Percentiles rank a stretch among this genome's conserved stretches.
phyloP scores from a whole-genome alignment of 2,113 vertebrate genomes.

The Struthio camelus region DNA sequence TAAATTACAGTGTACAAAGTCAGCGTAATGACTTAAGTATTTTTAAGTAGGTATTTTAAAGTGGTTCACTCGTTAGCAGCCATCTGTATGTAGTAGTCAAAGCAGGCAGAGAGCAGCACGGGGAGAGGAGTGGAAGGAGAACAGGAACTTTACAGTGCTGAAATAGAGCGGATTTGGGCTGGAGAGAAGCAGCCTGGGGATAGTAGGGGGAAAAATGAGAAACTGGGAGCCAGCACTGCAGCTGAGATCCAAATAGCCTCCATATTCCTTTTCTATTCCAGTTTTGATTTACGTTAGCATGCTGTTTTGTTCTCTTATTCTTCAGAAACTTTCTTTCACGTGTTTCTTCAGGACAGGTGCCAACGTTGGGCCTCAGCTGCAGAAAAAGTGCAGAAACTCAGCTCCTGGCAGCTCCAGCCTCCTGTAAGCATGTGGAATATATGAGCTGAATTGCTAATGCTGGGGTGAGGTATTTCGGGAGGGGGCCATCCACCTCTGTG shows the following conservation, averaged over 20 bases:
- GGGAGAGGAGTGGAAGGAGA: background rate
- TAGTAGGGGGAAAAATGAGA: background rate
- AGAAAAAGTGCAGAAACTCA: constrained; percentile 16
- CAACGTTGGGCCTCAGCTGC: background rate
- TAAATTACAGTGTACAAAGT: background rate
- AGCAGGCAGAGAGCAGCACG: background rate
- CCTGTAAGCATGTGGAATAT: background rate
- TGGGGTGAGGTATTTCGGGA: constrained; percentile 11
- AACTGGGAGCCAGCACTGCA: background rate
- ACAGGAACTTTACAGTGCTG: background rate
- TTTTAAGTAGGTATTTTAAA: background rate
- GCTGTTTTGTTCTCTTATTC: constrained; percentile 18
- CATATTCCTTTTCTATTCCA: background rate
- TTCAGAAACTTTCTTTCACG: constrained; percentile 32
- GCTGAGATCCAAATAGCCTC: background rate
- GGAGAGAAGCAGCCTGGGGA: background rate
- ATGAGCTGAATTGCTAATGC: constrained; percentile 45
- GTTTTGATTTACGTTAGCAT: constrained; percentile 58
- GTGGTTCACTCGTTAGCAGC: background rate
- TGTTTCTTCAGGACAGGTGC: constrained; percentile 50
- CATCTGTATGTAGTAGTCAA: background rate
- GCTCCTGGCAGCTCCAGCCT: constrained; percentile 8
- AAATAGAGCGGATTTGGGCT: background rate
- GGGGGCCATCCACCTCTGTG: background rate
- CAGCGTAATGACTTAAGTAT: constrained; percentile 3